These are phyloP conservation scores for Rallus crepitans DNA, from an alignment of 2,797 vertebrate species.

Conservation along the genomic window DNA sequence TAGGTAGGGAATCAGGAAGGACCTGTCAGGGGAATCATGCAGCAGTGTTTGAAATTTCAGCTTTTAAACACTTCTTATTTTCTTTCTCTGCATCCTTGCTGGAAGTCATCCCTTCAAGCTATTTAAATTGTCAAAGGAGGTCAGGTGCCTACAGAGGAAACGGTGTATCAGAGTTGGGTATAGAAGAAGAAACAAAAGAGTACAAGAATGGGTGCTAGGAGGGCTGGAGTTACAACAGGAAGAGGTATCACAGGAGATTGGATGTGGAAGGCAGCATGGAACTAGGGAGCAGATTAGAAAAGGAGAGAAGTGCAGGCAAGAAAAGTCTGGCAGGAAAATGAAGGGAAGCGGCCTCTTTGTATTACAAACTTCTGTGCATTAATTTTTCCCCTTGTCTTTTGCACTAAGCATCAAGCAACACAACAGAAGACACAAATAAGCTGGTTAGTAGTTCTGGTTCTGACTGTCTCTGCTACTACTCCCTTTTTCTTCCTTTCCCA, in stretches of 20 bases:
- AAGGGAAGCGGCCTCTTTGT: not conserved
- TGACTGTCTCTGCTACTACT: not conserved
- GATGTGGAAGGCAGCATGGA: not conserved
- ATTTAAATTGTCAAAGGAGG: not conserved
- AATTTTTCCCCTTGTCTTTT: not conserved
- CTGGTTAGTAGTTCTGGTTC: not conserved
- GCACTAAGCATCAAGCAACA: not conserved
- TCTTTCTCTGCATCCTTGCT: too few relatives aligned
- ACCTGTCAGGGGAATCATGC: too few relatives aligned
- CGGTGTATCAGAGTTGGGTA: accelerated
- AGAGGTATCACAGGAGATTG: not conserved
- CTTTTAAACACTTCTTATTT: too few relatives aligned
- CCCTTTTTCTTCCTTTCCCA: not conserved
- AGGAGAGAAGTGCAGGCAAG: not conserved
- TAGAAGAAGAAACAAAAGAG: not conserved
- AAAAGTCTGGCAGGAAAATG: not conserved
- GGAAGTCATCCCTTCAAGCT: not conserved
- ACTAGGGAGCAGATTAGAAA: not conserved
- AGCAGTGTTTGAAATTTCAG: too few relatives aligned
- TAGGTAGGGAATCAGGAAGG: too few relatives aligned
- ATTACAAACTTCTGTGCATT: not conserved
- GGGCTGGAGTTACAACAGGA: not conserved
- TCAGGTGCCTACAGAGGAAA: not conserved
- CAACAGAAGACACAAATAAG: not conserved
- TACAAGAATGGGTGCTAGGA: not conserved